Conservation (phyloP, 2,113 vertebrate species). For the Sterna hirundo region DNA sequence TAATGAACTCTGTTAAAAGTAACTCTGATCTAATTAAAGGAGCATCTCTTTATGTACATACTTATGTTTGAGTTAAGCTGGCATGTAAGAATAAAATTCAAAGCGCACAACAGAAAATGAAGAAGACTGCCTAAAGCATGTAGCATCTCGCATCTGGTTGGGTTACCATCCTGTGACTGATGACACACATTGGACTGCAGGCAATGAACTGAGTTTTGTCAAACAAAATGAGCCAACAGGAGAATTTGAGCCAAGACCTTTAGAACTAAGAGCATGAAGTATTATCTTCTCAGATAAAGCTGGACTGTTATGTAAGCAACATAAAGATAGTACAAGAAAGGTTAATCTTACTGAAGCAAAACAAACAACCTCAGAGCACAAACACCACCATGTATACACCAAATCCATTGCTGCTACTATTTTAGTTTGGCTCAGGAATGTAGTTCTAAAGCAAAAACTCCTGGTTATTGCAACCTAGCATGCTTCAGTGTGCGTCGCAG, state of each 20-base stretch:
- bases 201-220: constrained; percentile 1
- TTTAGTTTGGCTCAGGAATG: not conserved
- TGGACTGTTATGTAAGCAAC: constrained; percentile 5
- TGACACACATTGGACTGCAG: not conserved
- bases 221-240: not conserved
- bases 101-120: not conserved
- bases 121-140: not conserved
- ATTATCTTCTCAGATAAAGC: not conserved
- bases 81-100: not conserved
- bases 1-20: not conserved
- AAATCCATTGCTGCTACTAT: not conserved
- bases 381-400: not conserved
- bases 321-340: not conserved
- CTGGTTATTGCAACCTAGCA: not conserved
- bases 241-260: constrained; percentile 1
- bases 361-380: not conserved
- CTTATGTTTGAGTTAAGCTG: not conserved
- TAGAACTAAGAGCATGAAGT: not conserved
- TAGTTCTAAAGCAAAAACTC: not conserved
- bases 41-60: not conserved
- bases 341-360: not conserved
- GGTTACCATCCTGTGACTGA: not conserved
- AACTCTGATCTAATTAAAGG: not conserved
- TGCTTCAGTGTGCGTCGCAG: not conserved
- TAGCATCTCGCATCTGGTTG: not conserved